Evolutionary conservation across 2,797 vertebrate species (phyloP).

Genomic region (Pangasius mekongensis): DNA sequence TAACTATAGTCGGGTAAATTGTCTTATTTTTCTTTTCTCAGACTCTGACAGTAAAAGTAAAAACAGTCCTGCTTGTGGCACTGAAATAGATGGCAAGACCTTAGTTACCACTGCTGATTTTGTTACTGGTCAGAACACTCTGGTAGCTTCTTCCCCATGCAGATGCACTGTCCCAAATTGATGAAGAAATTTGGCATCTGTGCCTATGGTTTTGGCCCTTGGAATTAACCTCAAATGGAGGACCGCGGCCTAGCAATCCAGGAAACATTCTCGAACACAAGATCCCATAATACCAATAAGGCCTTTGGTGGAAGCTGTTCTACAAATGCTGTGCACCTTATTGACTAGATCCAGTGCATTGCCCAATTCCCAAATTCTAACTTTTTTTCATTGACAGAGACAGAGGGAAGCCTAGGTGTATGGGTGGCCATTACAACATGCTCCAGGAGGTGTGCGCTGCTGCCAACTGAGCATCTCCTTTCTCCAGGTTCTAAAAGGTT

Average conservation of each 20-base stretch:
- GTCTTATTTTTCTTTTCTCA: conserved; percentile 9
- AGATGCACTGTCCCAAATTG: background rate
- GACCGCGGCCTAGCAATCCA: background rate
- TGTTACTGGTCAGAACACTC: background rate
- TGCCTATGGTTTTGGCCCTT: background rate
- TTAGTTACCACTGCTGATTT: background rate
- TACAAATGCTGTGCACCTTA: background rate
- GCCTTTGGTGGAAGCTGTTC: background rate
- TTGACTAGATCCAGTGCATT: background rate
- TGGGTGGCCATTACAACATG: background rate
- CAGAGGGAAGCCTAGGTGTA: background rate
- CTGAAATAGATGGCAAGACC: background rate
- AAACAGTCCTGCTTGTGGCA: background rate
- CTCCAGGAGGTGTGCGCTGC: background rate
- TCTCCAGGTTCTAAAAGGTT: background rate
- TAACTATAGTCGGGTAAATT: background rate
- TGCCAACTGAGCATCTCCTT: background rate
- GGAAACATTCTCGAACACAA: background rate
- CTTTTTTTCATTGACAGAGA: background rate
- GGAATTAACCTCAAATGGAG: background rate
- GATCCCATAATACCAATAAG: background rate
- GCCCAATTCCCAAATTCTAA: background rate
- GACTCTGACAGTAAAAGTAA: background rate
- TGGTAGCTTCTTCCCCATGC: background rate
- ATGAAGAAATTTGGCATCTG: background rate